Evolutionary conservation across 1,140 invertebrate species (phyloP).

Genomic region (Calycopis cecrops): DNA sequence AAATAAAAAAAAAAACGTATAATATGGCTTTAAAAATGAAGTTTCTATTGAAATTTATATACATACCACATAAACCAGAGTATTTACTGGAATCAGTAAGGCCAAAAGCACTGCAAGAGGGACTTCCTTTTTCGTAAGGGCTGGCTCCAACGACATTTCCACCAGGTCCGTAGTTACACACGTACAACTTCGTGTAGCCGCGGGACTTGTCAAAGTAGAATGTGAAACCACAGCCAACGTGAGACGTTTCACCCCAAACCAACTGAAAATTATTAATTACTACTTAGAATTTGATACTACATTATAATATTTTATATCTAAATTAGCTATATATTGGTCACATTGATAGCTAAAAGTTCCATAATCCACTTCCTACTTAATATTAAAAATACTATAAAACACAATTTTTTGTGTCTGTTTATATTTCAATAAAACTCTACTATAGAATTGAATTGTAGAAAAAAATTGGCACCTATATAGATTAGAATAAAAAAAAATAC

Average conservation of each 20-base stretch:
- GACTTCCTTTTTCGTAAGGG: conserved; percentile 84
- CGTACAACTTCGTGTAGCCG: conserved; percentile 88
- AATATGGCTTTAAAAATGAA: neutral
- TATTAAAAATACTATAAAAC: too few species aligned
- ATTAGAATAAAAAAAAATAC: too few species aligned
- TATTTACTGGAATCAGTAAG: conserved; percentile 83
- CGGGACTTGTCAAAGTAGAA: conserved; percentile 82
- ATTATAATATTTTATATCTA: neutral
- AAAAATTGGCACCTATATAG: too few species aligned
- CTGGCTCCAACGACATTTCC: conserved; percentile 85
- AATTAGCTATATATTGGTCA: neutral
- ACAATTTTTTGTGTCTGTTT: too few species aligned
- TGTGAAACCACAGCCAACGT: conserved; percentile 88
- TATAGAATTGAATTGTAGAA: too few species aligned
- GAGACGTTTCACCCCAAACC: conserved; percentile 86
- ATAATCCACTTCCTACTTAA: too few species aligned
- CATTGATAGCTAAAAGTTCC: too few species aligned
- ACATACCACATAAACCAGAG: conserved; percentile 85
- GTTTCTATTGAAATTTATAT: conserved; percentile 22
- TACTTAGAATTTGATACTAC: too few species aligned
- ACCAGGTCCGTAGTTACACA: conserved; percentile 91
- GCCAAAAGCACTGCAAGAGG: conserved; percentile 81
- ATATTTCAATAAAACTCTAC: too few species aligned
- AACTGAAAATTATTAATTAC: conserved; percentile 74
- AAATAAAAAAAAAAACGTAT: too few species aligned